These are phyloP conservation scores for Hymenopus coronatus DNA, from an alignment of 2,888 invertebrate species.

Conservation along the genomic window DNA sequence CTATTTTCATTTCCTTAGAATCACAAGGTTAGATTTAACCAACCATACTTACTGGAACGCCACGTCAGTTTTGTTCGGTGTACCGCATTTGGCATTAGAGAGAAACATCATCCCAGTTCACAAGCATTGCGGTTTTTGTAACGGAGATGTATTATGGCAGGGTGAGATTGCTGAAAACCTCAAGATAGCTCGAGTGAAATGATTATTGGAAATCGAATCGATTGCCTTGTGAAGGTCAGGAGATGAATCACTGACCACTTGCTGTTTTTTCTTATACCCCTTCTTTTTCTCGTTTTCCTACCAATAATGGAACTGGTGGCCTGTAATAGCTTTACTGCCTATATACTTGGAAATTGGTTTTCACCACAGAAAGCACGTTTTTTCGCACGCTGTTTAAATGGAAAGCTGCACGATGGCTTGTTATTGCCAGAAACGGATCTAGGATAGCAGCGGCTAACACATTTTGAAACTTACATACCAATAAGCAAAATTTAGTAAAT, in stretches of 20 bases:
- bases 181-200: not conserved
- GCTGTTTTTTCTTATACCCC: not conserved
- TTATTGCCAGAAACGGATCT: too few relatives aligned
- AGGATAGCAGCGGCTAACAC: too few relatives aligned
- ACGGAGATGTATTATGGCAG: not conserved
- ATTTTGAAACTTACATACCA: too few relatives aligned
- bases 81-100: not conserved
- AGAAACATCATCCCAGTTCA: not conserved
- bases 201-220: not conserved
- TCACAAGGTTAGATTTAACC: not conserved
- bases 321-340: too few relatives aligned
- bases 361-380: too few relatives aligned
- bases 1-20: not conserved
- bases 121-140: not conserved
- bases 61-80: not conserved
- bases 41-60: not conserved
- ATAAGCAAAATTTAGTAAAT: too few relatives aligned
- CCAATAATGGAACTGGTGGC: not conserved
- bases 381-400: too few relatives aligned
- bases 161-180: not conserved
- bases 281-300: not conserved
- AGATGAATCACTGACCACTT: not conserved
- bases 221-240: not conserved
- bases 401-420: too few relatives aligned
- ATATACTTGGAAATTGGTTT: too few relatives aligned